Percentiles rank a stretch among this genome's conserved stretches.
Conservation (phyloP, 2,888 invertebrate genomes). For the Julus scandinavius region DNA sequence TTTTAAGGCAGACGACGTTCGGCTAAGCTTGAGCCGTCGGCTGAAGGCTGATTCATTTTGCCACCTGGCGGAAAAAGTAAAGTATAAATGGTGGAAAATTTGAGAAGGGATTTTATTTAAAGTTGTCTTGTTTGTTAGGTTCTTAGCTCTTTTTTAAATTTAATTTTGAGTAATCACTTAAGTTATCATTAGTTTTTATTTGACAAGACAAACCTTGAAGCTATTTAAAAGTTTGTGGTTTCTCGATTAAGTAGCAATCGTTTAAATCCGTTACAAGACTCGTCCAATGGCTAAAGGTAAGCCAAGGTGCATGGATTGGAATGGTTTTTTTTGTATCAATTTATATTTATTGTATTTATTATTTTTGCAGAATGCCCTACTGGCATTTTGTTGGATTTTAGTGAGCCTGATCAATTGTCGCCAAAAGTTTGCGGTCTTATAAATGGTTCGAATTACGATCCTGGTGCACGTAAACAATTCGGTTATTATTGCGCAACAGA, state of each 20-base stretch:
- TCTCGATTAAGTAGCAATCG: neutral
- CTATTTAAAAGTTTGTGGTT: too few relatives aligned
- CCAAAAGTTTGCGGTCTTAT: neutral
- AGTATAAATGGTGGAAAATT: conserved; percentile 25
- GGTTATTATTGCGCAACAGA: neutral
- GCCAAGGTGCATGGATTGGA: neutral
- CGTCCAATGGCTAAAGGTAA: neutral
- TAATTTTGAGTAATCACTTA: neutral
- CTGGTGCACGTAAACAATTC: neutral
- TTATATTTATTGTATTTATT: neutral
- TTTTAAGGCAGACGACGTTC: neutral
- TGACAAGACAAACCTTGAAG: neutral
- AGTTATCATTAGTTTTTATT: neutral
- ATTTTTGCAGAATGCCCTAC: conserved; percentile 41
- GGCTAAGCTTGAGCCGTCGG: neutral
- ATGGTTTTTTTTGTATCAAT: neutral
- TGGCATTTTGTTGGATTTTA: conserved; percentile 43
- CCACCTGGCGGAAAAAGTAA: neutral
- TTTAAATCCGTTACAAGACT: neutral
- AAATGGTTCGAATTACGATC: neutral
- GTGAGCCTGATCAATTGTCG: neutral
- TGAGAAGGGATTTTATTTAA: neutral
- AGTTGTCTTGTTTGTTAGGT: neutral
- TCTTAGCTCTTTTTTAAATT: neutral
- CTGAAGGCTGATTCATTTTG: neutral